These are phyloP conservation scores for Dasypolia templi DNA, from an alignment of 2,888 invertebrate species.

Conservation along the genomic window DNA sequence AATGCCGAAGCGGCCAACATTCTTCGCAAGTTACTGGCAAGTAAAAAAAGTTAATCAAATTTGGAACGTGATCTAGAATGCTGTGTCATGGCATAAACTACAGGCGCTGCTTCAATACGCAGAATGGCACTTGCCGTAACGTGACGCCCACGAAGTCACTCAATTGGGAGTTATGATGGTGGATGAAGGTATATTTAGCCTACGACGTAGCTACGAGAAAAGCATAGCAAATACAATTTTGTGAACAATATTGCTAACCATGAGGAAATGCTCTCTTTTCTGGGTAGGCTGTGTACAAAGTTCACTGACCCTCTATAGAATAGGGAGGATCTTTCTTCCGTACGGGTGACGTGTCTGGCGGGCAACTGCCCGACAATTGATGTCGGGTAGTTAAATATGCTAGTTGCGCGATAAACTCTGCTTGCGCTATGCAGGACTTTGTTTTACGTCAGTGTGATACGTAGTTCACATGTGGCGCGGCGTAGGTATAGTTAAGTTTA, in stretches of 20 bases:
- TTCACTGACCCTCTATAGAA: too few species aligned
- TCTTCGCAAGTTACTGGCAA: slow-evolving; percentile 37
- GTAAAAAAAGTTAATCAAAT: slow-evolving; percentile 50
- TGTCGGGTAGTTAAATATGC: too few species aligned
- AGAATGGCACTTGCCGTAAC: slow-evolving; percentile 52
- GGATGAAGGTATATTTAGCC: slow-evolving; percentile 1
- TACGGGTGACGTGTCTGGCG: too few species aligned
- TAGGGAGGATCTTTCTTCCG: too few species aligned
- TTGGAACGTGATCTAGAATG: slow-evolving; percentile 46
- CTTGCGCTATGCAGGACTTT: too few species aligned
- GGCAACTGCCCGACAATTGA: too few species aligned
- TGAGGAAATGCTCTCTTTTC: neutral
- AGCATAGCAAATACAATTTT: slow-evolving; percentile 3
- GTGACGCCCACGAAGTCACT: slow-evolving; percentile 40
- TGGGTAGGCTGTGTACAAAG: neutral
- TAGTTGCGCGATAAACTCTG: too few species aligned
- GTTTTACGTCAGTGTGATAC: too few species aligned
- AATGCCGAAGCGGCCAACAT: slow-evolving; percentile 26
- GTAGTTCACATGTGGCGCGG: too few species aligned
- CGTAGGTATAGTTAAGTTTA: too few species aligned
- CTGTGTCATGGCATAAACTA: slow-evolving; percentile 49
- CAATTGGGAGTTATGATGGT: slow-evolving; percentile 27
- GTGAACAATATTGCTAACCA: neutral
- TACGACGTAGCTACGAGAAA: slow-evolving; percentile 2
- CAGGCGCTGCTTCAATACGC: slow-evolving; percentile 31